phyloP scores from a whole-genome alignment of 2,888 invertebrate species.

The Hypercompe scribonia region DNA sequence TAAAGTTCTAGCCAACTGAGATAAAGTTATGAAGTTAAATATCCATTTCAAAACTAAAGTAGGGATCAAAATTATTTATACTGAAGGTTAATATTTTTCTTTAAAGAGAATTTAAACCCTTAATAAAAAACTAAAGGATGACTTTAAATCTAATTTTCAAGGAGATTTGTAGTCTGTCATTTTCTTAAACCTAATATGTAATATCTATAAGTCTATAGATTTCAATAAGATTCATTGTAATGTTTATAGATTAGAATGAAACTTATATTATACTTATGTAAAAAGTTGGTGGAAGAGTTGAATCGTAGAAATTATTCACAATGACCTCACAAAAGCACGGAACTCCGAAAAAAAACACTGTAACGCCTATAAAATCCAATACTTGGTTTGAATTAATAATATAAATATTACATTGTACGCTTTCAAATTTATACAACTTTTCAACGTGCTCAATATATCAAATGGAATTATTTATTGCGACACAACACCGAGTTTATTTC shows the following conservation, averaged over 20 bases:
- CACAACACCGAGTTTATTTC: slow-evolving; percentile 44
- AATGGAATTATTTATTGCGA: slow-evolving; percentile 46
- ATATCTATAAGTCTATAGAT: no score
- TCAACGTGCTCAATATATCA: slow-evolving; percentile 43
- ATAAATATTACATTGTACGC: slow-evolving; percentile 17
- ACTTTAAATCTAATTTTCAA: no score
- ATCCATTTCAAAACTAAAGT: not conserved
- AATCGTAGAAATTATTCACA: not conserved
- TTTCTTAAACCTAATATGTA: no score
- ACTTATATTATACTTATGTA: no score
- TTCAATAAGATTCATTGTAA: no score
- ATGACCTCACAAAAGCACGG: not conserved
- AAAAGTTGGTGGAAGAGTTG: no score
- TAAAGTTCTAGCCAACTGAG: not conserved
- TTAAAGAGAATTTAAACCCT: no score
- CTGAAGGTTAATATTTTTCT: no score
- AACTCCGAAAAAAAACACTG: not conserved
- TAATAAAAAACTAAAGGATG: no score
- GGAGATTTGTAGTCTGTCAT: no score
- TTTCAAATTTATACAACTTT: slow-evolving; percentile 39
- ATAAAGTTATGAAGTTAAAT: not conserved
- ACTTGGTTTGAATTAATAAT: not conserved
- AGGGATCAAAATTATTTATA: no score
- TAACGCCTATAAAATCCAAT: not conserved
- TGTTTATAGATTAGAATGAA: no score